Conservation (phyloP, 2,888 invertebrate species). For the Pristionchus mayeri region DNA sequence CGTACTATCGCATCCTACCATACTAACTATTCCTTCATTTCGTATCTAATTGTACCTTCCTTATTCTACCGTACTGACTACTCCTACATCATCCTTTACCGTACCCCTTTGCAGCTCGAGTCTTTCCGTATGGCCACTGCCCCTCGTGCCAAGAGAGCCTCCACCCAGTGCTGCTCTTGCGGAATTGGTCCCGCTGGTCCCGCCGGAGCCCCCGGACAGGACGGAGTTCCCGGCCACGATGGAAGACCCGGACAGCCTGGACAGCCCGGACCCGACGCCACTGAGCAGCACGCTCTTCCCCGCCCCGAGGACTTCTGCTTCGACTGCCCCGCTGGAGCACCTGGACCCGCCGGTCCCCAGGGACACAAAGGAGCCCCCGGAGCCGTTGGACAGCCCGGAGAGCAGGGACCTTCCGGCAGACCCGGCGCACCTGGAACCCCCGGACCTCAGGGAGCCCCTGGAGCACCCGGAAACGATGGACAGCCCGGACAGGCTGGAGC, state of each 20-base stretch:
- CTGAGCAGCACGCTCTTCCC: conserved; percentile 30
- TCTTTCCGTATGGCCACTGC: neutral
- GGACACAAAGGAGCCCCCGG: conserved; percentile 48
- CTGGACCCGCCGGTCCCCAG: conserved; percentile 47
- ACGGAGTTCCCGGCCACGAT: conserved; percentile 50
- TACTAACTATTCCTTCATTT: too few species aligned
- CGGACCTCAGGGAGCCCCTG: conserved; percentile 49
- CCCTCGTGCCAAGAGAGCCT: conserved; percentile 48
- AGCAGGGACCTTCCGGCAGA: conserved; percentile 47
- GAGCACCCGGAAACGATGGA: conserved; percentile 45
- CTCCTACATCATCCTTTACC: neutral
- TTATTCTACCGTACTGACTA: too few species aligned
- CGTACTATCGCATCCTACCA: neutral
- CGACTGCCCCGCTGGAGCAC: conserved; percentile 50
- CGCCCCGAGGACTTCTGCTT: conserved; percentile 48
- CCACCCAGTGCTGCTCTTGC: conserved; percentile 53
- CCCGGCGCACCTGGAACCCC: conserved; percentile 49
- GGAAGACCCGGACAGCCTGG: conserved; percentile 49
- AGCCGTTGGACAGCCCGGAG: conserved; percentile 34
- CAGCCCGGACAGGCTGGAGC: conserved; percentile 50
- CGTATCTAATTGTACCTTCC: too few species aligned
- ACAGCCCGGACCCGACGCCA: conserved; percentile 48
- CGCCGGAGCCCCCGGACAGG: conserved; percentile 42
- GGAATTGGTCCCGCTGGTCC: conserved; percentile 49
- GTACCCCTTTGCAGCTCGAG: conserved; percentile 42